Conservation (phyloP, 1,140 invertebrate genomes). For the Campoletis sonorensis region DNA sequence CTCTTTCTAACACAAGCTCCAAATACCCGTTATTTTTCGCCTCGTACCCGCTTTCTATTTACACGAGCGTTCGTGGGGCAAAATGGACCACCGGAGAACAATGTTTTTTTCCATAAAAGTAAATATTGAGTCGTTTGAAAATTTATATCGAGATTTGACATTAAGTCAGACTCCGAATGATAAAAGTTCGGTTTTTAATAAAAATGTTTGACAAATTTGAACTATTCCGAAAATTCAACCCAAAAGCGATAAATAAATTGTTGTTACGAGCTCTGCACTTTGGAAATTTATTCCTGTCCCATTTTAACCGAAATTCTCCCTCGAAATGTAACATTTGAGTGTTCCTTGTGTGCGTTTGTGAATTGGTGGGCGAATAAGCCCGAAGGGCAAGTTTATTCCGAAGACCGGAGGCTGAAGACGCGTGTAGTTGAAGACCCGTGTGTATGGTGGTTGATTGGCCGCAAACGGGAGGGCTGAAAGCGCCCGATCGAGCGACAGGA, state of each 20-base stretch:
- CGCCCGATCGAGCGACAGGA: slow-evolving; percentile 64
- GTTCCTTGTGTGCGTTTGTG: neutral
- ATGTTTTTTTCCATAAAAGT: neutral
- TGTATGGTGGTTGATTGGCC: slow-evolving; percentile 75
- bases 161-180: too few species aligned
- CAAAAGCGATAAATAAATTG: neutral
- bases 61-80: neutral
- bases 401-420: slow-evolving; percentile 54
- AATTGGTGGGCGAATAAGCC: slow-evolving; percentile 10
- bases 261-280: neutral
- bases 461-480: slow-evolving; percentile 71
- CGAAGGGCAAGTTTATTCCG: slow-evolving; percentile 40
- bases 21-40: slow-evolving; percentile 42
- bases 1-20: slow-evolving; percentile 18
- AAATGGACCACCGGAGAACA: neutral
- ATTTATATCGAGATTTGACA: too few species aligned
- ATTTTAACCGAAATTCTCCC: neutral
- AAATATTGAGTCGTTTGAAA: too few species aligned
- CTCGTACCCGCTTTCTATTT: neutral
- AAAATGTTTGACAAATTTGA: neutral
- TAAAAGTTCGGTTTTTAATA: too few species aligned
- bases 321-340: neutral
- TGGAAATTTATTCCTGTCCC: neutral
- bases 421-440: slow-evolving; percentile 57
- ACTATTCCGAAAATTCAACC: neutral